These are phyloP conservation scores for Sphyrna mokarran DNA, from an alignment of 2,113 vertebrate species.

Conservation along the genomic window DNA sequence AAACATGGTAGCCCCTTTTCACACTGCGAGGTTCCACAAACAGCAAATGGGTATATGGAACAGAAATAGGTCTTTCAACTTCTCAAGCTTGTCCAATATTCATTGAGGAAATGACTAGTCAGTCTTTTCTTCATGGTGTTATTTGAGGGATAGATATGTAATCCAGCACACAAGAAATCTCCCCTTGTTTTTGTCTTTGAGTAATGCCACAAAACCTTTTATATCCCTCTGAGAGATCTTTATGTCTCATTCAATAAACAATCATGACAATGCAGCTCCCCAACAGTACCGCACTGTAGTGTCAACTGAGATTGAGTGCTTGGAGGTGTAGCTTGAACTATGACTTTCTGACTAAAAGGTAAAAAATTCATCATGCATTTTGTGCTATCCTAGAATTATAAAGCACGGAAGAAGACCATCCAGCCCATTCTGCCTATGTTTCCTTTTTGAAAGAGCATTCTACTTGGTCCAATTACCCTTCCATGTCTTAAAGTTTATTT, in stretches of 20 bases:
- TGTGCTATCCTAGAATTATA: neutral
- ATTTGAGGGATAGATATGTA: neutral
- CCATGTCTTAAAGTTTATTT: too few species aligned
- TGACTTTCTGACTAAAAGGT: neutral
- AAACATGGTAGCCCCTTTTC: neutral
- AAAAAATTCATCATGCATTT: neutral
- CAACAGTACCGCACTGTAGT: neutral
- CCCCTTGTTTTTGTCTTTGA: neutral
- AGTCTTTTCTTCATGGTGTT: neutral
- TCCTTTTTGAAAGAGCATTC: neutral
- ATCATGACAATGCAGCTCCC: neutral
- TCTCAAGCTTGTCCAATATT: neutral
- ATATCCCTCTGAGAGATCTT: neutral
- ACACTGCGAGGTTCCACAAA: neutral
- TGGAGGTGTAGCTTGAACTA: neutral
- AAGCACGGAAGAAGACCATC: neutral
- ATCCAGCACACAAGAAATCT: neutral
- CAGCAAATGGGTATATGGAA: too few species aligned
- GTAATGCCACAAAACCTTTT: neutral
- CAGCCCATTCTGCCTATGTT: neutral
- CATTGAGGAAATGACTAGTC: neutral
- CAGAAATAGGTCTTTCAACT: neutral
- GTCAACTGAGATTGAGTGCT: neutral
- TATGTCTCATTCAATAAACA: neutral
- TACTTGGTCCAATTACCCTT: neutral